These are phyloP conservation scores for Parnassius glacialis DNA, from an alignment of 2,888 invertebrate species.

Conservation along the genomic window DNA sequence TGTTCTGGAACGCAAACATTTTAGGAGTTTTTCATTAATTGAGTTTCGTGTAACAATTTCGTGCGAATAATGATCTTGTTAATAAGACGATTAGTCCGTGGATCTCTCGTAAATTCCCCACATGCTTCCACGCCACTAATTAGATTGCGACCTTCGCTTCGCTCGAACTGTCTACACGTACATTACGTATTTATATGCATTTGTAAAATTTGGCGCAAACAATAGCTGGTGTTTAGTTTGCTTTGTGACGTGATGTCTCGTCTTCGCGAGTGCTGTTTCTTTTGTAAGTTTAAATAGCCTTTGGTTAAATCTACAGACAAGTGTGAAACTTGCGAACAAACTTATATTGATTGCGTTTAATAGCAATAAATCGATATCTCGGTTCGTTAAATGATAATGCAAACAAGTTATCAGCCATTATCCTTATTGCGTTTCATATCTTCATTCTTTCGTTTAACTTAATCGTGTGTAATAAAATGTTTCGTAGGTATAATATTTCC, in stretches of 20 bases:
- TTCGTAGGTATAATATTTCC: too few relatives aligned
- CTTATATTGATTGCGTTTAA: constrained; percentile 39
- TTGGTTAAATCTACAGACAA: constrained; percentile 34
- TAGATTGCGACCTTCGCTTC: constrained; percentile 50
- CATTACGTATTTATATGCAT: constrained; percentile 16
- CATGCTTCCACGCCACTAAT: constrained; percentile 55
- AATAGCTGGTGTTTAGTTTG: constrained; percentile 24
- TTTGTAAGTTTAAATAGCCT: constrained; percentile 4
- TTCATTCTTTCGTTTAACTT: constrained; percentile 7
- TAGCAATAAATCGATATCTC: constrained; percentile 49
- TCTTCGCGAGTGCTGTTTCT: constrained; percentile 17
- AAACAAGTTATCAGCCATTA: constrained; percentile 41
- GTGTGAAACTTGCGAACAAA: constrained; percentile 41
- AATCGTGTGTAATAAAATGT: too few relatives aligned
- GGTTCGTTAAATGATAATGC: constrained; percentile 47
- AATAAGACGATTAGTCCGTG: constrained; percentile 50
- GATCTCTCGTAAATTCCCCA: constrained; percentile 61
- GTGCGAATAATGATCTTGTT: constrained; percentile 57
- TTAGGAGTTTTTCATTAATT: constrained; percentile 18
- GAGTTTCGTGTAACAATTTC: constrained; percentile 38
- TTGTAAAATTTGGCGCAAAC: constrained; percentile 27
- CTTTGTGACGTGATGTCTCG: constrained; percentile 36
- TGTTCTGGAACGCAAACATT: constrained; percentile 22
- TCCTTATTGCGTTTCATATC: constrained; percentile 27
- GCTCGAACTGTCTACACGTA: constrained; percentile 24